Conservation (phyloP, 2,888 invertebrate genomes). For the Cremastinae sp. region DNA sequence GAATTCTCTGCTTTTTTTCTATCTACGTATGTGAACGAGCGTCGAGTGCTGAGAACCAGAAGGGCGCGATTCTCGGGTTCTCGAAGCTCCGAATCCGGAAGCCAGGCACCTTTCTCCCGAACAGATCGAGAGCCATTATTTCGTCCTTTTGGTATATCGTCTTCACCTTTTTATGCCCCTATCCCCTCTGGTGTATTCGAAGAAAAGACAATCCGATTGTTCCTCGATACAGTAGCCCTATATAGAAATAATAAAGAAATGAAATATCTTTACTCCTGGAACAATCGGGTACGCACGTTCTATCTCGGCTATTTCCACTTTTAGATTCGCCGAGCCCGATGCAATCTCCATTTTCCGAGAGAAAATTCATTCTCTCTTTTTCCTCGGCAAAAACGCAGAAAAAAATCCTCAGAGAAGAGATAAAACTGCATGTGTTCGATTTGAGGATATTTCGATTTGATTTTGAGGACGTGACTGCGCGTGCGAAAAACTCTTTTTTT, state of each 20-base stretch:
- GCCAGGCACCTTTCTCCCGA: conserved; percentile 1
- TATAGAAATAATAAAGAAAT: conserved; percentile 41
- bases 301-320: conserved; percentile 22
- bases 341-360: conserved; percentile 37
- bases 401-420: not conserved
- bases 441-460: not conserved
- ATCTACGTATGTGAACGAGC: not conserved
- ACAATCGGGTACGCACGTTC: conserved; percentile 41
- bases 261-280: conserved; percentile 52
- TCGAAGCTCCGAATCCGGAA: not conserved
- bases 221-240: conserved; percentile 23
- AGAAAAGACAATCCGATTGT: conserved; percentile 51
- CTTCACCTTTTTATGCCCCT: conserved; percentile 21
- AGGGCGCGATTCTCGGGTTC: conserved; percentile 7
- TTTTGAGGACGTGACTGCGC: not conserved
- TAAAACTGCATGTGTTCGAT: not conserved
- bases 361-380: conserved; percentile 28
- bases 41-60: conserved; percentile 7
- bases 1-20: conserved; percentile 15
- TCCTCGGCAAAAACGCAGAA: not conserved
- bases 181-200: conserved; percentile 27
- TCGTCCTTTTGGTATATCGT: conserved; percentile 29
- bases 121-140: conserved; percentile 23
- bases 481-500: not conserved
- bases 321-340: conserved; percentile 22